A percentile compares a stretch with the other conserved stretches of the same genome.
phyloP scores from a whole-genome alignment of 2,888 invertebrate genomes.

The Buathra laborator region DNA sequence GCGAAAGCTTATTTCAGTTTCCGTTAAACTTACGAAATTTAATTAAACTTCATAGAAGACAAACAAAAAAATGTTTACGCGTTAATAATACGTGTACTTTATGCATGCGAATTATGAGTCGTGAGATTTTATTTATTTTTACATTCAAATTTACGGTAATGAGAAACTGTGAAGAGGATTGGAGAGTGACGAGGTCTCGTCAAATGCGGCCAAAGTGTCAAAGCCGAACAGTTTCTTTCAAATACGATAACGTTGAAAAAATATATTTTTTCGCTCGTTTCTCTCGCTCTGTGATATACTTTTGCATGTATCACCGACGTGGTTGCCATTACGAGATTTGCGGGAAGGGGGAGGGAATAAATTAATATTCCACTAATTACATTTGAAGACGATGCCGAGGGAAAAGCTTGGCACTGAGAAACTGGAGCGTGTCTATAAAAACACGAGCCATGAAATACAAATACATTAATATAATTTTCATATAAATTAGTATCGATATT shows the following conservation, averaged over 20 bases:
- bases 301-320: background rate
- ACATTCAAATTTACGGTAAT: background rate
- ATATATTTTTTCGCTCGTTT: background rate
- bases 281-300: background rate
- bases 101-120: too few species aligned
- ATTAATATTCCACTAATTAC: conserved; percentile 8
- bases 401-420: background rate
- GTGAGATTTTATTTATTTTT: too few species aligned
- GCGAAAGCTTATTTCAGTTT: background rate
- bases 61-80: too few species aligned
- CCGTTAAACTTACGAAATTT: background rate
- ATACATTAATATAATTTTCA: conserved; percentile 44
- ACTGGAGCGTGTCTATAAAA: conserved; percentile 35
- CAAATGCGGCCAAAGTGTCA: background rate
- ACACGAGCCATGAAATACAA: conserved; percentile 14
- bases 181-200: conserved; percentile 39
- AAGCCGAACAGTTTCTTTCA: background rate
- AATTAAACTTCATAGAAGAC: too few species aligned
- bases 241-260: background rate
- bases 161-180: background rate
- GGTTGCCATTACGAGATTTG: background rate
- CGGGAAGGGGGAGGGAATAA: background rate
- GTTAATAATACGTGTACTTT: too few species aligned
- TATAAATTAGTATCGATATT: conserved; percentile 45
- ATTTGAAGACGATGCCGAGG: conserved; percentile 3